phyloP scores from a whole-genome alignment of 2,888 invertebrate genomes.

The Microplitis manilae region DNA sequence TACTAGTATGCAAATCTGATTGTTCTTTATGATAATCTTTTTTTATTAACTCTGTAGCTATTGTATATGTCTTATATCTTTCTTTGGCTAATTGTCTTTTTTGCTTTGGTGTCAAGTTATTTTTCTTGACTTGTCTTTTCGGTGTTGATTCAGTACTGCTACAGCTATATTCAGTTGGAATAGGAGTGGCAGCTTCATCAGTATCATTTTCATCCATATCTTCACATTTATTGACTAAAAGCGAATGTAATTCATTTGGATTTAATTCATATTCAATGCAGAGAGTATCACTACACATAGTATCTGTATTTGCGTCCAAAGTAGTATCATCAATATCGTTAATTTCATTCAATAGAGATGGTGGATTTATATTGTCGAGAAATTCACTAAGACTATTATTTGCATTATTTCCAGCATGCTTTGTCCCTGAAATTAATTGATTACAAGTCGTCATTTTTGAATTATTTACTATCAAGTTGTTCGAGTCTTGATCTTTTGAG shows the following conservation, averaged over 20 bases:
- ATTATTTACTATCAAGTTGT: slow-evolving; percentile 74
- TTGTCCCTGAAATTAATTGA: slow-evolving; percentile 59
- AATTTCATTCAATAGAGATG: slow-evolving; percentile 81
- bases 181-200: slow-evolving; percentile 76
- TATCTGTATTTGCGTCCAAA: slow-evolving; percentile 69
- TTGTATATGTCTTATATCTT: slow-evolving; percentile 87
- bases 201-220: slow-evolving; percentile 74
- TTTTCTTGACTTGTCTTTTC: slow-evolving; percentile 74
- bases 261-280: slow-evolving; percentile 74
- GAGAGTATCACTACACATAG: slow-evolving; percentile 73
- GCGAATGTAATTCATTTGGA: slow-evolving; percentile 62
- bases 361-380: slow-evolving; percentile 81
- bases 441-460: slow-evolving; percentile 72
- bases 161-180: slow-evolving; percentile 78
- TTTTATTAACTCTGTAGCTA: slow-evolving; percentile 77
- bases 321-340: slow-evolving; percentile 75
- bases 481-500: slow-evolving; percentile 70
- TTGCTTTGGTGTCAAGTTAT: slow-evolving; percentile 81
- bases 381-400: slow-evolving; percentile 74
- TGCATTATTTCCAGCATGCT: slow-evolving; percentile 67
- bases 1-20: no score
- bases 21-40: slow-evolving; percentile 56
- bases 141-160: slow-evolving; percentile 84
- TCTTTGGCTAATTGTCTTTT: slow-evolving; percentile 83
- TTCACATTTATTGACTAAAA: slow-evolving; percentile 53